Percentiles rank a stretch among this genome's conserved stretches.
phyloP scores from a whole-genome alignment of 2,113 vertebrate species.

The Columbina picui region DNA sequence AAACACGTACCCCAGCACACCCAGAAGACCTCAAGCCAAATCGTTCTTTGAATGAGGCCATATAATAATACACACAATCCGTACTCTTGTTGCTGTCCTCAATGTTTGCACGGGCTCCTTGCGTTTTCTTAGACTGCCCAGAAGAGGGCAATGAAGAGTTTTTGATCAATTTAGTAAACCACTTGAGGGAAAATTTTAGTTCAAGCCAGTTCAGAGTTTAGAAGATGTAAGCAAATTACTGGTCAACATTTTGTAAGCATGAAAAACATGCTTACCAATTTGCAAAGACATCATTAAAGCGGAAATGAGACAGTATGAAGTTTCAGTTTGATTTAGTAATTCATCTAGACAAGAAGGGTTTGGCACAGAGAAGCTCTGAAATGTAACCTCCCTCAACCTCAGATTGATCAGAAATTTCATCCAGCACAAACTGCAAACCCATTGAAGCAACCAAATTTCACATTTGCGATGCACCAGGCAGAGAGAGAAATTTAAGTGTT shows the following conservation, averaged over 20 bases:
- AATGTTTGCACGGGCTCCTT: background rate
- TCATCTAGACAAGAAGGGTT: constrained; percentile 2
- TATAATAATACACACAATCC: background rate
- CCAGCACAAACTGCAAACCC: constrained; percentile 3
- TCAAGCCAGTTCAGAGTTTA: constrained; percentile 14
- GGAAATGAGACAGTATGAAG: constrained; percentile 29
- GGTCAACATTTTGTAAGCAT: constrained; percentile 30
- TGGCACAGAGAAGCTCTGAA: constrained; percentile 4
- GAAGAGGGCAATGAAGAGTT: constrained; percentile 74
- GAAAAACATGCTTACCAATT: constrained; percentile 40
- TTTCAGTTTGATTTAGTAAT: constrained; percentile 47
- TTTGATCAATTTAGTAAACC: background rate
- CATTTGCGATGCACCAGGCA: background rate
- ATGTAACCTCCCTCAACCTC: background rate
- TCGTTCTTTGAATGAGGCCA: accelerated
- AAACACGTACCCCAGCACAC: background rate
- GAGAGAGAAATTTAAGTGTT: background rate
- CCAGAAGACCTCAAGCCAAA: background rate
- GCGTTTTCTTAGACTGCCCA: constrained; percentile 7
- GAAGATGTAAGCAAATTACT: constrained; percentile 26
- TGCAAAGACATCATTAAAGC: constrained; percentile 37
- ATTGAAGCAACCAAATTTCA: constrained; percentile 4
- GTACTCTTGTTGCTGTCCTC: accelerated
- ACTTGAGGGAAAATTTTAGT: background rate
- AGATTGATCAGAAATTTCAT: constrained; percentile 45